Conservation (phyloP, 2,888 invertebrate genomes). For the Dasypolia templi region DNA sequence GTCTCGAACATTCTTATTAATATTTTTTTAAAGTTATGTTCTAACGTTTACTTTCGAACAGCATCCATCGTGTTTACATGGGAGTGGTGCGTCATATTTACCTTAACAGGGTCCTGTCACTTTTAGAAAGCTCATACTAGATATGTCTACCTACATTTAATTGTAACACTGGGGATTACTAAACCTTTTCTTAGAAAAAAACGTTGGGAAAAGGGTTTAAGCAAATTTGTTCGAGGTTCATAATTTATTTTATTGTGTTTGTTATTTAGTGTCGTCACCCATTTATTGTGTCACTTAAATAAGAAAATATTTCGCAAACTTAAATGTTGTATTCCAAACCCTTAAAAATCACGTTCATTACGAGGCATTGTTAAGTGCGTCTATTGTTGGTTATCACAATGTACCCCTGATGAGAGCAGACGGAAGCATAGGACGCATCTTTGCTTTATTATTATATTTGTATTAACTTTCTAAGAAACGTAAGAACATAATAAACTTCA, state of each 20-base stretch:
- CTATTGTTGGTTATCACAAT: conserved; percentile 76
- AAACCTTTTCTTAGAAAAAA: background rate
- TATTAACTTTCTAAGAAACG: conserved; percentile 47
- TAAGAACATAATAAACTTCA: conserved; percentile 46
- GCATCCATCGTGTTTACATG: conserved; percentile 59
- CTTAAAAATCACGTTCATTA: conserved; percentile 71
- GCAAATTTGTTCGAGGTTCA: background rate
- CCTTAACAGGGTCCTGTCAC: conserved; percentile 76
- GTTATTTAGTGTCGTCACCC: background rate
- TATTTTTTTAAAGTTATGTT: conserved; percentile 50
- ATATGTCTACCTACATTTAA: conserved; percentile 57
- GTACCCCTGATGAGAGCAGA: conserved; percentile 69
- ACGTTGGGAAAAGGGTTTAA: background rate
- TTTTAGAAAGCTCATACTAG: conserved; percentile 75
- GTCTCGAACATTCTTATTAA: conserved; percentile 42
- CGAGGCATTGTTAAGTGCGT: conserved; percentile 72
- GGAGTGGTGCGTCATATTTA: conserved; percentile 69
- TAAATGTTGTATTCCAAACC: conserved; percentile 59
- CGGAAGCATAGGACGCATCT: conserved; percentile 55
- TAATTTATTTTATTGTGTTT: background rate
- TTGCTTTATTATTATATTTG: conserved; percentile 51
- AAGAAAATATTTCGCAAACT: conserved; percentile 40
- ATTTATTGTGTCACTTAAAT: conserved; percentile 7
- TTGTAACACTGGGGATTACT: conserved; percentile 2
- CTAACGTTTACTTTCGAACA: conserved; percentile 63